Evolutionary conservation across 1,140 invertebrate species (phyloP).

Genomic region (Hylaeus volcanicus): DNA sequence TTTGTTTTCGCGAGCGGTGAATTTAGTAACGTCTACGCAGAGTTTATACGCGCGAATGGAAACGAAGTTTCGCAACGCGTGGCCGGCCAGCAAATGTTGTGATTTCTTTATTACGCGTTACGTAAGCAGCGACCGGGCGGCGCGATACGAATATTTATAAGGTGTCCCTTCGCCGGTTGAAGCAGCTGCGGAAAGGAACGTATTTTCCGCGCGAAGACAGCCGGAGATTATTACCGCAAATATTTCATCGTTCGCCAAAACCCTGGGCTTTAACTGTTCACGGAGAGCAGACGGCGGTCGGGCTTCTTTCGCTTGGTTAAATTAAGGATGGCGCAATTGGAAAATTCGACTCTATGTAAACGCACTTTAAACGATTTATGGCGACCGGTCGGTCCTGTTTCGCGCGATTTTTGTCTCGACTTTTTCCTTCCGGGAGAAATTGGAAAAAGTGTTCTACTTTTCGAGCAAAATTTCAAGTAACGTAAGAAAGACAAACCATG

Average conservation of each 20-base stretch:
- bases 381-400: neutral
- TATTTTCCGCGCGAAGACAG: conserved; percentile 50
- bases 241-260: conserved; percentile 52
- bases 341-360: conserved; percentile 53
- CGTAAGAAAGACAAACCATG: too few species aligned
- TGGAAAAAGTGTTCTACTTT: too few species aligned
- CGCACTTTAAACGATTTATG: conserved; percentile 37
- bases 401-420: neutral
- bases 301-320: conserved; percentile 8
- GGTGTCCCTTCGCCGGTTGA: conserved; percentile 22
- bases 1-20: neutral
- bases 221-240: conserved; percentile 45
- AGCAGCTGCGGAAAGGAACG: conserved; percentile 4
- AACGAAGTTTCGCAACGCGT: neutral
- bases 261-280: conserved; percentile 26
- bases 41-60: neutral
- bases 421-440: neutral
- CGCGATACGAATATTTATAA: conserved; percentile 49
- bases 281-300: neutral
- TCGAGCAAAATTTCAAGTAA: too few species aligned
- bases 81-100: neutral
- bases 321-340: conserved; percentile 47
- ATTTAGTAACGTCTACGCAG: too few species aligned
- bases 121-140: neutral
- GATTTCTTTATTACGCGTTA: conserved; percentile 14